Evolutionary conservation across 2,113 vertebrate genomes (phyloP), one percentile per base, ranked within the genome.

Genomic region (Connochaetes taurinus): DNA sequence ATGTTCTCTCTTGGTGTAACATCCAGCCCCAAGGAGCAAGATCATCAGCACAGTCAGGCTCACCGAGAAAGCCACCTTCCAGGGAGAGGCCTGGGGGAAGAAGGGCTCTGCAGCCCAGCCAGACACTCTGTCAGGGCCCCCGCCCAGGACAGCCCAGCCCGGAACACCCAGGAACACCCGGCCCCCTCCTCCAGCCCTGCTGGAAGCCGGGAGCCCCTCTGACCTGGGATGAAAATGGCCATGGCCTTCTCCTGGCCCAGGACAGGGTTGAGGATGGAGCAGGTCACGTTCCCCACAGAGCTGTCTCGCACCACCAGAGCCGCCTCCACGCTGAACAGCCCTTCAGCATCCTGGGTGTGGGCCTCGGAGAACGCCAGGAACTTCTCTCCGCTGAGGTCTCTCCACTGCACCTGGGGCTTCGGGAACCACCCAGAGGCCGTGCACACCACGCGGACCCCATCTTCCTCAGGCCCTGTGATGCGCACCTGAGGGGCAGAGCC

Each of bases 371-470:
- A 83, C 0, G 2, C 81, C 60, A 55, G 43, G 17, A 95, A 47
- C 27, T 55, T 86, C 67, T 45, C 58, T 47, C 95, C 89, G 0
- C 62, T 45, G n/a, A 40, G 1, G 17, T 85, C n/a, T 87, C n/a
- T 88, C 96, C 97, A 96, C 88, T 62, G 93, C 43, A 82, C 93
- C 67, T 90, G 84, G 14, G 96, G 97, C 90, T 94, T 52, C 0
- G 60, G 87, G 83, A 90, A 97, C 93, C 97, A 98, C 29, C 90
- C 83, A 0, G 16, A 91, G 45, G 87, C 27, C 0, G 0, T 80
- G 74, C 95, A 96, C 10, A 58, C 60, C 58, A 97, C 40, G 0
- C 21, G 27, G 50, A 98, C 33, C 8, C 96, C 92, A 0, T 81
- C 94, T 1, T 97, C 87, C 57, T 96, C 91, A 0, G 33, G 85